Evolutionary conservation across 2,113 vertebrate species (phyloP).

Genomic region (Phainopepla nitens): DNA sequence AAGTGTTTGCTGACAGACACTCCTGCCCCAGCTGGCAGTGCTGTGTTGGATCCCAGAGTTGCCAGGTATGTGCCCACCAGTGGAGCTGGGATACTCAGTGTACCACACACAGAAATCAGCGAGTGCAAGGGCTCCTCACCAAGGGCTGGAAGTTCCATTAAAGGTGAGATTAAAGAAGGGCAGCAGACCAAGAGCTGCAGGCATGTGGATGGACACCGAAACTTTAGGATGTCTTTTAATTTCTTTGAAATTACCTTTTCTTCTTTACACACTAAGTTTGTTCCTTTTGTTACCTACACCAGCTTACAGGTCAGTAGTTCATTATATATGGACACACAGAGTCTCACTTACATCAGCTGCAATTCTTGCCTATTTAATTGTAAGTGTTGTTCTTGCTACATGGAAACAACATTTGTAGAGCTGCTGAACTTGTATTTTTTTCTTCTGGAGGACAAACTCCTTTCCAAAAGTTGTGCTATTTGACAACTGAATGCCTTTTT

Average conservation of each 20-base stretch:
- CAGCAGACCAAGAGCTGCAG: not conserved
- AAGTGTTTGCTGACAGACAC: not conserved
- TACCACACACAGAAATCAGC: accelerated
- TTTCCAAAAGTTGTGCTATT: not conserved
- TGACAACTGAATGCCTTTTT: not conserved
- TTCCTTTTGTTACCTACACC: not conserved
- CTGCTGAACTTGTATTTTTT: not conserved
- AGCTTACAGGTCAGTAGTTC: not conserved
- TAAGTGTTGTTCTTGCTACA: not conserved
- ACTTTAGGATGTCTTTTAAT: not conserved
- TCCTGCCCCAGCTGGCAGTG: not conserved
- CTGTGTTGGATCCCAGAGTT: not conserved
- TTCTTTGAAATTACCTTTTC: not conserved
- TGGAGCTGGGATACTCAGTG: not conserved
- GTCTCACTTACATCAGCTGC: not conserved
- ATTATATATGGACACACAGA: not conserved
- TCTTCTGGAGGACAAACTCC: not conserved
- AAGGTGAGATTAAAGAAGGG: not conserved
- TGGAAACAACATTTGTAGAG: not conserved
- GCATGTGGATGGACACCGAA: not conserved
- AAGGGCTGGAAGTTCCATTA: not conserved
- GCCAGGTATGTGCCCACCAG: not conserved
- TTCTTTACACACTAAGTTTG: not conserved
- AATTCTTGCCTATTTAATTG: not conserved
- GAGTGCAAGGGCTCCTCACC: not conserved